Conservation (phyloP, 2,113 vertebrate species). For the Notechis scutatus region DNA sequence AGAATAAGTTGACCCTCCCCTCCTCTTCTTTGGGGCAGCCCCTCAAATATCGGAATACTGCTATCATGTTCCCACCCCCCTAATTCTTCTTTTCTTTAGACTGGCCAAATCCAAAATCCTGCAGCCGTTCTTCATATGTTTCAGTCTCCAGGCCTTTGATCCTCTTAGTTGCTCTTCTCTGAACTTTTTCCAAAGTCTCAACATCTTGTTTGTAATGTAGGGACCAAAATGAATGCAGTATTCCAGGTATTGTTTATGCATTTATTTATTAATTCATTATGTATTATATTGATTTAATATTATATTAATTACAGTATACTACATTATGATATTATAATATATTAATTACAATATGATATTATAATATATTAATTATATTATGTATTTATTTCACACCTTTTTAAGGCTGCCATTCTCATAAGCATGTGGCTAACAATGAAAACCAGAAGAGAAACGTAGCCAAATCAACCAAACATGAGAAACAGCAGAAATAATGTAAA, state of each 20-base stretch:
- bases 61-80: no score
- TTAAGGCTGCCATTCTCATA: not conserved
- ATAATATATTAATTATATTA: no score
- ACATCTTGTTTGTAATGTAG: not conserved
- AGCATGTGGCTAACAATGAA: not conserved
- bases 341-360: no score
- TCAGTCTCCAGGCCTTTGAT: not conserved
- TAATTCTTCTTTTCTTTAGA: no score
- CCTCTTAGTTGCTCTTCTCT: not conserved
- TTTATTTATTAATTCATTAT: not conserved
- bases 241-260: not conserved
- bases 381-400: not conserved
- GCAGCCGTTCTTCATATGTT: no score
- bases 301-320: no score
- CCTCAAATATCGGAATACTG: no score
- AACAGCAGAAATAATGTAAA: not conserved
- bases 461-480: not conserved
- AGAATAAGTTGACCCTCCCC: no score
- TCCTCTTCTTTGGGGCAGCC: no score
- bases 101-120: no score
- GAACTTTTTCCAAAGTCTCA: not conserved
- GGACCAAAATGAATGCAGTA: not conserved
- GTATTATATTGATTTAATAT: no score
- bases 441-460: not conserved
- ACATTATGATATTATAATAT: no score